Evolutionary conservation across 64 coral and sea anemone genomes (phyloP), one percentile per base, ranked within the genome.

Genomic region (Porites lutea): DNA sequence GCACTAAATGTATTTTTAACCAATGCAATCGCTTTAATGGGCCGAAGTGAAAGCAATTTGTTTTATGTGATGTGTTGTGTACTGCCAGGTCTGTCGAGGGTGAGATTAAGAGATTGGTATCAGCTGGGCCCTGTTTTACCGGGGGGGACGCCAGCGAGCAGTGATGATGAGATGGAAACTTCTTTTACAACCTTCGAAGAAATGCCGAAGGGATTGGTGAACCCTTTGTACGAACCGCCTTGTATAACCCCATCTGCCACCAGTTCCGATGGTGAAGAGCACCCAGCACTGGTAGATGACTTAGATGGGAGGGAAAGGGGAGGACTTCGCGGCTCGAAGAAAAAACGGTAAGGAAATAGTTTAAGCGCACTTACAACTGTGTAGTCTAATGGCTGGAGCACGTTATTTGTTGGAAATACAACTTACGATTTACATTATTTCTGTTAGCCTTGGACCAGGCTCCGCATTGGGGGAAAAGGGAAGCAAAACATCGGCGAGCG

Each of bases 81-180:
- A 65, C 18, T 19, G 13, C 62, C 16, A 83, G 80, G 61, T 50
- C 60, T 46, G 59, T 45, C 66, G 59, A 6, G 14, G 6, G 50
- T 48, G 37, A 9, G 45, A 2, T 19, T 59, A 20, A 83, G 23
- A 22, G 61, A 65, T 16, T 48, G 37, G 4, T 50, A 83, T 65
- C 61, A 10, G 8, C 59, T 83, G 4, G 22, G 15, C 18, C 45
- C 27, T 37, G 27, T 13, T 15, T 6, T 47, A 48, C 4, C 16
- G 19, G 60, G 27, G 10, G 20, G 1, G 2, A 59, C 78, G 5
- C 80, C 61, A 65, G 60, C 60, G 15, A 66, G 80, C 60, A 66
- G 80, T 20, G 60, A 66, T n/a, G 80, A 66, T 65, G 80, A 75
- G 16, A 0, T 4, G 59, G 80, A 83, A 83, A 83, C 80, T 3